phyloP scores from a whole-genome alignment of 2,113 vertebrate genomes.

The Callorhinus ursinus region DNA sequence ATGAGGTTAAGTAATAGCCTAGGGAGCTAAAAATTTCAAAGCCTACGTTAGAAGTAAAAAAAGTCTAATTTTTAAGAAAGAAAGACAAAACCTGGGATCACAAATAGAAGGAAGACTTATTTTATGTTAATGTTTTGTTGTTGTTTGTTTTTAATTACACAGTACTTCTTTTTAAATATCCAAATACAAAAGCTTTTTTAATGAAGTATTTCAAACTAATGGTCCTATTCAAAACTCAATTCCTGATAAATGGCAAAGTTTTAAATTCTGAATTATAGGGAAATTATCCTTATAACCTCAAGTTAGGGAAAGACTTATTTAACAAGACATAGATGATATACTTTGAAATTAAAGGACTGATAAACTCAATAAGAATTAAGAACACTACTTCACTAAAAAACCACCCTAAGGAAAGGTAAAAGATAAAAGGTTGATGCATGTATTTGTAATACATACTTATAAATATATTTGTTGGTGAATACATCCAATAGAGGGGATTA shows the following conservation, averaged over 20 bases:
- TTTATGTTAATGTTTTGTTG: background rate
- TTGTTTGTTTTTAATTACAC: background rate
- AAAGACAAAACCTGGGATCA: background rate
- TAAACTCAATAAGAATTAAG: background rate
- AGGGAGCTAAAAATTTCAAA: background rate
- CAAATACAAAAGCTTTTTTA: background rate
- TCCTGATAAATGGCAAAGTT: background rate
- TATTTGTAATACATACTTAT: background rate
- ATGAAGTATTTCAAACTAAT: slow-evolving; percentile 28
- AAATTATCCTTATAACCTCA: background rate
- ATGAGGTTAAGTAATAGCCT: slow-evolving; percentile 30
- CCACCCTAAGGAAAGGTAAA: background rate
- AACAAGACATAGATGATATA: background rate
- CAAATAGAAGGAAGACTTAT: background rate
- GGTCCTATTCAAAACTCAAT: background rate
- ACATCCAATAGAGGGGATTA: background rate
- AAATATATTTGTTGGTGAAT: background rate
- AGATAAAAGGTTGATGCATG: background rate
- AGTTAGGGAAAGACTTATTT: background rate
- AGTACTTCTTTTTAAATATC: background rate
- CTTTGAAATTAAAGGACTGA: background rate
- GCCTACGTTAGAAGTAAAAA: slow-evolving; percentile 3
- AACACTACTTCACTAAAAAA: background rate
- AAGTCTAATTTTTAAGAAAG: background rate
- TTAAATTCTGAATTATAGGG: slow-evolving; percentile 1